A percentile compares a stretch with the other conserved stretches of the same genome.
These are phyloP conservation scores for Thymelicus acteon DNA, from an alignment of 2,888 invertebrate species.

Conservation along the genomic window DNA sequence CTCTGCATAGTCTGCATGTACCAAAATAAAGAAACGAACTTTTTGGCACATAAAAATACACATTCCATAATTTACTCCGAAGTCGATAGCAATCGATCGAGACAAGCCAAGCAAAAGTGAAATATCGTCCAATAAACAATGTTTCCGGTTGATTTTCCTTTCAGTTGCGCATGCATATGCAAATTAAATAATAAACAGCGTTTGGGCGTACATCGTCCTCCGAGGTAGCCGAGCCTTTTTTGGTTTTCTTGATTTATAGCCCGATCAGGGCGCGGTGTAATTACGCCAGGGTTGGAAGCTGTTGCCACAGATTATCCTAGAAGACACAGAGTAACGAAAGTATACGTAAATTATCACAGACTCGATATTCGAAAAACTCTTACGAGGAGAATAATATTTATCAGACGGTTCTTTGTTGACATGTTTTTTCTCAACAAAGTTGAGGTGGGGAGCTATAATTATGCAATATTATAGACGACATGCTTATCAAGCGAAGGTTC, in stretches of 20 bases:
- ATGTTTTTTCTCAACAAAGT: too few relatives aligned
- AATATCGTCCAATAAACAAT: slow-evolving; percentile 44
- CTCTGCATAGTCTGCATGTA: neutral
- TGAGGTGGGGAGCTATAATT: too few relatives aligned
- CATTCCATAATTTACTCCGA: slow-evolving; percentile 12
- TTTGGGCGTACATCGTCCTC: slow-evolving; percentile 54
- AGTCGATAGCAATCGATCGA: slow-evolving; percentile 30
- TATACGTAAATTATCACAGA: neutral
- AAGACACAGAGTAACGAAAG: neutral
- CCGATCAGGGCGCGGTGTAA: slow-evolving; percentile 52
- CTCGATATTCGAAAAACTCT: too few relatives aligned
- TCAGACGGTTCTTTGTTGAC: too few relatives aligned
- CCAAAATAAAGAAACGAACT: slow-evolving; percentile 1
- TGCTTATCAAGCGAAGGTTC: too few relatives aligned
- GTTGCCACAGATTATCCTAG: slow-evolving; percentile 9
- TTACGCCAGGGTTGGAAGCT: slow-evolving; percentile 44
- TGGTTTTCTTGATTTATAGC: slow-evolving; percentile 61
- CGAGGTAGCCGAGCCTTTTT: slow-evolving; percentile 54
- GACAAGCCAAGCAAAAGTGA: slow-evolving; percentile 52
- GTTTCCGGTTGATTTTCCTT: slow-evolving; percentile 43
- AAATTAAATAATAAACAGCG: slow-evolving; percentile 62
- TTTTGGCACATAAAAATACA: slow-evolving; percentile 3
- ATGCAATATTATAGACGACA: too few relatives aligned
- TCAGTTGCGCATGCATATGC: slow-evolving; percentile 55
- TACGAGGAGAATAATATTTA: too few relatives aligned